A percentile compares a stretch with the other conserved stretches of the same genome.
Conservation (phyloP, 2,113 vertebrate genomes). For the Lanius collurio region DNA sequence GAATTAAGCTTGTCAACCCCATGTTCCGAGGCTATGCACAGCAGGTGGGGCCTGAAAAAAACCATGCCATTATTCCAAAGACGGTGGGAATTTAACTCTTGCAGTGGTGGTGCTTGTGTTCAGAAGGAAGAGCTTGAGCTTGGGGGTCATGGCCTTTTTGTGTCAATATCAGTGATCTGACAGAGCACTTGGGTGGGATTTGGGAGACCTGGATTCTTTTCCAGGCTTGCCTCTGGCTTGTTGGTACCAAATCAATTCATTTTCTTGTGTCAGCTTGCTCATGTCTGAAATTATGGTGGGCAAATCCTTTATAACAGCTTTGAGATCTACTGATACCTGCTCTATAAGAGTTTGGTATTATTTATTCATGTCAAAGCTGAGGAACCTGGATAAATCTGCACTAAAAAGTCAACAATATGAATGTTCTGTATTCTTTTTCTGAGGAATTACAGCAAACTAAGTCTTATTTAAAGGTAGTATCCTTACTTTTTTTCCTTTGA, state of each 20-base stretch:
- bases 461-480: neutral
- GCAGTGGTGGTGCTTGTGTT: neutral
- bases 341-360: neutral
- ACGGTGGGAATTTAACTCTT: neutral
- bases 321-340: neutral
- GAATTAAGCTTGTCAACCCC: constrained; percentile 97
- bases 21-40: constrained; percentile 99
- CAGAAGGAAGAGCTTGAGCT: neutral
- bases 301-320: neutral
- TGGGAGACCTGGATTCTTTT: neutral
- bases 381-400: neutral
- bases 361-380: neutral
- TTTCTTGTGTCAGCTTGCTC: neutral
- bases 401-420: neutral
- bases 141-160: neutral
- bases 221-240: neutral
- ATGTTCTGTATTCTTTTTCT: neutral
- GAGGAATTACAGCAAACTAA: neutral
- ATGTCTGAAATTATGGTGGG: neutral
- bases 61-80: neutral
- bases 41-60: constrained; percentile 81
- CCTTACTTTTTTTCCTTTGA: neutral
- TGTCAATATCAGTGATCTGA: neutral
- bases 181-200: neutral
- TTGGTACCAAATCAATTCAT: neutral